A percentile compares a stretch with the other conserved stretches of the same genome.
These are phyloP conservation scores for Clanis bilineata DNA, from an alignment of 2,888 invertebrate genomes.

Conservation along the genomic window DNA sequence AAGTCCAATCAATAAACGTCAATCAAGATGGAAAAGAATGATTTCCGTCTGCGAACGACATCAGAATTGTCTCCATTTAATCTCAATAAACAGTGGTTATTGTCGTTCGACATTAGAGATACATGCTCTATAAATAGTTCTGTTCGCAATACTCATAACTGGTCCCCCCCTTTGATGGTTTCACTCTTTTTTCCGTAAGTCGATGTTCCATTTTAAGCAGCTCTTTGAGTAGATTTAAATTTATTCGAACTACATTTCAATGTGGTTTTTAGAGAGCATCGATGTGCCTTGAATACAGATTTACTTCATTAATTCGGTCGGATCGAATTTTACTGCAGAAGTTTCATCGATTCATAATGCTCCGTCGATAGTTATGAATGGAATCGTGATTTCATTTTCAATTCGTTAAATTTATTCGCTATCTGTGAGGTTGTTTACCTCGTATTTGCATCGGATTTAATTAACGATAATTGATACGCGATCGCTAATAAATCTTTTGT, in stretches of 20 bases:
- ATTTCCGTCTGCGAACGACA: neutral
- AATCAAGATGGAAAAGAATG: neutral
- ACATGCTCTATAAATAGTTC: constrained; percentile 14
- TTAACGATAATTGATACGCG: neutral
- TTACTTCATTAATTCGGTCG: constrained; percentile 26
- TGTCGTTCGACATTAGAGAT: constrained; percentile 5
- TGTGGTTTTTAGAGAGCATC: constrained; percentile 32
- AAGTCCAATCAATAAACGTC: neutral
- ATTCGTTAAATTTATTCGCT: neutral
- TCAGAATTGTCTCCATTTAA: neutral
- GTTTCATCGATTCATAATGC: neutral
- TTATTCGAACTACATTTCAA: constrained; percentile 35
- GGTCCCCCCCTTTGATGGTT: constrained; percentile 18
- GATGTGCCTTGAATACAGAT: constrained; percentile 34
- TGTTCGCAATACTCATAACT: constrained; percentile 18
- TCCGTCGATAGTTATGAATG: neutral
- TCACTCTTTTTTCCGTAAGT: constrained; percentile 18
- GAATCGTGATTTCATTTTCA: neutral
- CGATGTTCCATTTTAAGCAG: constrained; percentile 31
- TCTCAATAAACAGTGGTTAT: neutral
- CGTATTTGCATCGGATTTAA: neutral
- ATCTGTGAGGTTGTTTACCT: neutral
- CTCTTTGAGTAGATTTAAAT: constrained; percentile 36
- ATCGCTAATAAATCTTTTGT: neutral
- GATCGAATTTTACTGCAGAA: neutral